A percentile compares a stretch with the other conserved stretches of the same genome.
phyloP scores from a whole-genome alignment of 2,888 invertebrate genomes.

The Acheta domesticus region DNA sequence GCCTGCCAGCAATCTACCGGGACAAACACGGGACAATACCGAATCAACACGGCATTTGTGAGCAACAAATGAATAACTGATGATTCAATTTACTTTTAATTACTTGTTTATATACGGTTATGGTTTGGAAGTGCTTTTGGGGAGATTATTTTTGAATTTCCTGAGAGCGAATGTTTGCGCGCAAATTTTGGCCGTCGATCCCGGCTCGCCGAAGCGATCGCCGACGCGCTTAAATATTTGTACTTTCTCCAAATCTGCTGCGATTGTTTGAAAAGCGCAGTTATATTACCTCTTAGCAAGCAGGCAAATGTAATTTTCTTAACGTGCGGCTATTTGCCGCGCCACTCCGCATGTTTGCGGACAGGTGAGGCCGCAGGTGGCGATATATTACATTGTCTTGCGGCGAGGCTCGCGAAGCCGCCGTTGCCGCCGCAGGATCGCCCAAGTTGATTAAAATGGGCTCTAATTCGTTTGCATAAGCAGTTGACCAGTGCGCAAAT shows the following conservation, averaged over 20 bases:
- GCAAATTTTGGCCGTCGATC: background rate
- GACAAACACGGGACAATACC: constrained; percentile 18
- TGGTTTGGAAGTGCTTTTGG: constrained; percentile 1
- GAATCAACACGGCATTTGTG: constrained; percentile 2
- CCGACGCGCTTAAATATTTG: constrained; percentile 18
- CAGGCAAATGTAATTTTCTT: constrained; percentile 18
- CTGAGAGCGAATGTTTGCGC: constrained; percentile 5
- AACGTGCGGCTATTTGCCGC: constrained; percentile 18
- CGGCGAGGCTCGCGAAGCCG: background rate
- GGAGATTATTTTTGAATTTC: constrained; percentile 18
- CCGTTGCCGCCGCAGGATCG: background rate
- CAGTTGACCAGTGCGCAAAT: constrained; percentile 23
- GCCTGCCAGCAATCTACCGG: background rate
- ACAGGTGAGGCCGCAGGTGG: constrained; percentile 18
- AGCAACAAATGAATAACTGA: constrained; percentile 18
- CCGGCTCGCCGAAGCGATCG: constrained; percentile 9
- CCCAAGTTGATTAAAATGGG: background rate
- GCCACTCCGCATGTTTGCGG: constrained; percentile 18
- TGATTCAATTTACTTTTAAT: background rate
- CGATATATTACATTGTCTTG: constrained; percentile 10
- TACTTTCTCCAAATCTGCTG: constrained; percentile 18
- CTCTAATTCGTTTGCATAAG: constrained; percentile 24
- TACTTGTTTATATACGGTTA: background rate
- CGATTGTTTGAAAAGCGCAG: constrained; percentile 18
- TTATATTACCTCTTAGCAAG: constrained; percentile 18